Conservation (phyloP, 2,797 vertebrate species). For the Helostoma temminkii region DNA sequence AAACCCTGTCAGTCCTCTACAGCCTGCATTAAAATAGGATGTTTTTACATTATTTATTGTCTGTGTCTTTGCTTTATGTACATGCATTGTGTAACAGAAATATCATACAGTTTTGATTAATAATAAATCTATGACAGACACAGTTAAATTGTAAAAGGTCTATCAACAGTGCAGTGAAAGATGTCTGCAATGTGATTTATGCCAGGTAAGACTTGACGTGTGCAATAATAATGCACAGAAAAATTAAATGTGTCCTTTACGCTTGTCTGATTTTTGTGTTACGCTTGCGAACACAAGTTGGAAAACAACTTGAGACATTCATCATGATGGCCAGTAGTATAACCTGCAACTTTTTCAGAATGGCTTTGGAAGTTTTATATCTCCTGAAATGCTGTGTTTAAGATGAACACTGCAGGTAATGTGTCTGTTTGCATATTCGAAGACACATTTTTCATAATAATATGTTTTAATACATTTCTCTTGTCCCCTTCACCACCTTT, state of each 20-base stretch:
- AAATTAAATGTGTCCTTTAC: slow-evolving; percentile 6
- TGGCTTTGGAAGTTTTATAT: neutral
- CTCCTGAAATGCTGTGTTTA: slow-evolving; percentile 25
- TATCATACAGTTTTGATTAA: slow-evolving; percentile 19
- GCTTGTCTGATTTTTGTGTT: slow-evolving; percentile 14
- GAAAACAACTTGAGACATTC: neutral
- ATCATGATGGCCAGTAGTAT: slow-evolving; percentile 1
- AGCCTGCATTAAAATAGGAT: slow-evolving; percentile 8
- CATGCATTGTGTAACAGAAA: slow-evolving; percentile 23
- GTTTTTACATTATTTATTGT: slow-evolving; percentile 19
- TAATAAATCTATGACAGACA: slow-evolving; percentile 28
- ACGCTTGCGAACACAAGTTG: slow-evolving; percentile 1
- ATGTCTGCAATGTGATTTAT: slow-evolving; percentile 10
- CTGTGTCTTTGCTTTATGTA: slow-evolving; percentile 10
- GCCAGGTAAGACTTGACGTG: neutral
- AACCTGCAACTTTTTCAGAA: neutral
- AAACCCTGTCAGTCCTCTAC: slow-evolving; percentile 1
- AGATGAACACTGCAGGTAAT: slow-evolving; percentile 10
- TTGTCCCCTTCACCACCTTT: slow-evolving; percentile 8
- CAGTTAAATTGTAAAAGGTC: slow-evolving; percentile 21
- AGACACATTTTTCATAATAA: slow-evolving; percentile 18
- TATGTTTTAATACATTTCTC: slow-evolving; percentile 33
- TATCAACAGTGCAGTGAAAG: slow-evolving; percentile 11
- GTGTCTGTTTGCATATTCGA: neutral
- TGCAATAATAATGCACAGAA: neutral